Evolutionary conservation across 53 echinoderm and acorn worm genomes (phyloP).

Genomic region (Crossaster papposus): DNA sequence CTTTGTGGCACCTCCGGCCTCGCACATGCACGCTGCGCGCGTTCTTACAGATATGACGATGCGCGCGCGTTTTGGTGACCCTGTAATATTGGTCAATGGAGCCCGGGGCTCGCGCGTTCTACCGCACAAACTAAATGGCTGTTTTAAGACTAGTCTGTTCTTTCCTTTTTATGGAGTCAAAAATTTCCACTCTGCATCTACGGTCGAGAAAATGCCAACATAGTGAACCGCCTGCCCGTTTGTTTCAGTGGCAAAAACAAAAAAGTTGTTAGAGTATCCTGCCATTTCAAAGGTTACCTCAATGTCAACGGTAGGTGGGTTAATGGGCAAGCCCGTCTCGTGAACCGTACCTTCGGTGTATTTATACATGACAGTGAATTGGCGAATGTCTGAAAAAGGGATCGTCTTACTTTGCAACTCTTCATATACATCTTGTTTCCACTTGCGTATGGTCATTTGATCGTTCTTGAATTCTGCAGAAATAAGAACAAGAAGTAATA

Average conservation of each 20-base stretch:
- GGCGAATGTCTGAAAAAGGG: not conserved
- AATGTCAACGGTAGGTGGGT: not conserved
- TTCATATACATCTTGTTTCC: not conserved
- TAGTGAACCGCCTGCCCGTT: not conserved
- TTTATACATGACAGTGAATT: not conserved
- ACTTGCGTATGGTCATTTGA: too few species aligned
- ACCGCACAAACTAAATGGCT: too few species aligned
- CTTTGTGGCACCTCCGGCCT: too few species aligned
- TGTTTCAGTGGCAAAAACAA: not conserved
- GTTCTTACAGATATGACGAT: too few species aligned
- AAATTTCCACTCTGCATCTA: not conserved
- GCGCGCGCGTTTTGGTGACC: too few species aligned
- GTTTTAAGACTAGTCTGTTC: not conserved
- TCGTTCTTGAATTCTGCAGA: too few species aligned
- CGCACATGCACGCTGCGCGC: too few species aligned
- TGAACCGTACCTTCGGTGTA: too few species aligned
- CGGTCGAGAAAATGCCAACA: not conserved
- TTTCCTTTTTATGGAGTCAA: not conserved
- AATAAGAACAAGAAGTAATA: too few species aligned
- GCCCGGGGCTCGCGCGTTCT: too few species aligned
- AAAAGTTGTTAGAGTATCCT: not conserved
- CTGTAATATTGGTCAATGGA: too few species aligned
- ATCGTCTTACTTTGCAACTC: not conserved
- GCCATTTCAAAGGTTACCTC: not conserved
- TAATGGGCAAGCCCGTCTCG: too few species aligned